Conservation (phyloP, 2,797 vertebrate genomes). For the Cirrhinus mrigala region DNA sequence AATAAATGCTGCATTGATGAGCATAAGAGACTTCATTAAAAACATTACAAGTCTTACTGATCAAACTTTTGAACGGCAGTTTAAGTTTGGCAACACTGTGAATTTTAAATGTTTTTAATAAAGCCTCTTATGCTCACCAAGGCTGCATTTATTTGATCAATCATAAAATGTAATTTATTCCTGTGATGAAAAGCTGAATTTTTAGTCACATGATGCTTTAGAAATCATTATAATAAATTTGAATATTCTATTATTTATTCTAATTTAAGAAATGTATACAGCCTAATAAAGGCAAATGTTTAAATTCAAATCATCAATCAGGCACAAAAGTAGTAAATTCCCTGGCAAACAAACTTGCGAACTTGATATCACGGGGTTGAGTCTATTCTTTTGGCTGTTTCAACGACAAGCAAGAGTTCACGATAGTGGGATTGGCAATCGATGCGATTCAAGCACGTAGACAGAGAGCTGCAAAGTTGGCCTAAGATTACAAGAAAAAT, state of each 20-base stretch:
- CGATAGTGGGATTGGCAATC: slow-evolving; percentile 28
- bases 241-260: background rate
- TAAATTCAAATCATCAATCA: background rate
- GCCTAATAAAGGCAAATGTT: background rate
- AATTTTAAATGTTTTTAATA: too few species aligned
- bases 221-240: background rate
- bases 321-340: background rate
- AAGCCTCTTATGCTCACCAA: too few species aligned
- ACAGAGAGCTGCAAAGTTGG: slow-evolving; percentile 54
- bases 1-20: too few species aligned
- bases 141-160: too few species aligned
- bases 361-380: background rate
- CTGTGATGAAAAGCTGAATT: background rate
- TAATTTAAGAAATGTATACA: background rate
- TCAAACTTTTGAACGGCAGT: too few species aligned
- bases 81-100: too few species aligned
- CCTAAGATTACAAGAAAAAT: slow-evolving; percentile 62
- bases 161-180: background rate
- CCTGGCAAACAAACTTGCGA: slow-evolving; percentile 14
- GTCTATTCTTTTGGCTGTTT: background rate
- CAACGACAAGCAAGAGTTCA: slow-evolving; percentile 43
- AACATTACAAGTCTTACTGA: too few species aligned
- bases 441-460: background rate
- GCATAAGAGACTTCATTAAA: too few species aligned
- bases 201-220: background rate